Evolutionary conservation across 2,797 vertebrate species (phyloP), one percentile per base, ranked within the genome.

Genomic region (Neoniphon sammara): DNA sequence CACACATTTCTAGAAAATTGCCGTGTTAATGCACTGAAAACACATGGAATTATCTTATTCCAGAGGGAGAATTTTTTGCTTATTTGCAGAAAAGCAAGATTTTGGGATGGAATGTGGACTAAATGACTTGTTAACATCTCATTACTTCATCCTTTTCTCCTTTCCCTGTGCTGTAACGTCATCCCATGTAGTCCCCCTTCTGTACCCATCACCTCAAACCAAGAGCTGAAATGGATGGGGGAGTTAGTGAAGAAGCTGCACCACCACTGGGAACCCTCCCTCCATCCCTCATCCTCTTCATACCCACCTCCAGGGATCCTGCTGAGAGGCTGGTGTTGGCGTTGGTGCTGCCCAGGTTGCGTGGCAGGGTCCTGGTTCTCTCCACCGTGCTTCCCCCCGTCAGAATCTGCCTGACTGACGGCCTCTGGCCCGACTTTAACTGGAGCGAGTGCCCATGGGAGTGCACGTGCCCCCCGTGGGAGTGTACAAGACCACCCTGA

Each of bases 241-340:
- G 34, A 53, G 46, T 54, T 1, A 20, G 30, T 59, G 12, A 62
- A 68, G 39, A 66, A 46, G 54, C 46, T 57, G 34, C 63, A 57
- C 42, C 54, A n/a, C 64, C 58, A 17, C 17, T 20, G 10, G 49
- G 49, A 85, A 59, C 10, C 62, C 23, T 53, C 74, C 14, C n/a
- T 54, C 62, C 49, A 63, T 47, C 64, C 18, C 27, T 79, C 66
- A 47, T 57, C 60, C 63, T 79, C 73, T 85, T 82, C 27, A 34
- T 82, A 93, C 97, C 96, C 93, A 99, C 98, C 97, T 99, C 98
- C 83, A 99, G 91, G 44, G 98, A 99, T 89, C 97, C 97, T 89
- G 95, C 95, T 72, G 97, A 97, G 93, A 95, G 91, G 92, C 94
- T 95, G 42, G 95, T 95, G 91, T 96, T 97, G 0, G 95, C 95